These are phyloP conservation scores for Seriola aureovittata DNA, from an alignment of 2,113 vertebrate genomes.

Conservation along the genomic window DNA sequence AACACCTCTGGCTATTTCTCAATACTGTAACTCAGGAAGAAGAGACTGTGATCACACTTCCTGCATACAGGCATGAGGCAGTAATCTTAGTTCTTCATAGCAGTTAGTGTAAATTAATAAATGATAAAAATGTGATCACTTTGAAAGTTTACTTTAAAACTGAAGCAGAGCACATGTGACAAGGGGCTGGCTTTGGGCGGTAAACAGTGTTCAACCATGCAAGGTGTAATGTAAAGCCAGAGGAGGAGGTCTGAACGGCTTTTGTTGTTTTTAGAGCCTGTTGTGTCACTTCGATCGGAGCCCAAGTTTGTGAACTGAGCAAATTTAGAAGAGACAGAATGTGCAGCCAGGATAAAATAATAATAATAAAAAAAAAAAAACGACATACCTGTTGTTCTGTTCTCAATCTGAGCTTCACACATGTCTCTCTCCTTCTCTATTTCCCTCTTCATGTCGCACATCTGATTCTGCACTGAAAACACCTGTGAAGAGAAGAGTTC, in stretches of 20 bases:
- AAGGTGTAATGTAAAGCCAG: conserved; percentile 26
- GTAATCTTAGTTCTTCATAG: not conserved
- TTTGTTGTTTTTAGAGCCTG: conserved; percentile 52
- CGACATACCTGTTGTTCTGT: conserved; percentile 76
- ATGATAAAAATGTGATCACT: not conserved
- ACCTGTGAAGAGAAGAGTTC: conserved; percentile 64
- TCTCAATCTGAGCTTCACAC: conserved; percentile 71
- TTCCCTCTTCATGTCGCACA: conserved; percentile 77
- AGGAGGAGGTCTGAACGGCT: conserved; percentile 20
- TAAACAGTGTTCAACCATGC: conserved; percentile 51
- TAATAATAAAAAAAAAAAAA: not conserved
- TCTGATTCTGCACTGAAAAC: conserved; percentile 60
- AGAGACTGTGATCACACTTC: too few relatives aligned
- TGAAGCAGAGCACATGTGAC: conserved; percentile 4
- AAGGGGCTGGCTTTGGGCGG: conserved; percentile 6
- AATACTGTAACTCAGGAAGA: too few relatives aligned
- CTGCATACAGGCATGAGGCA: too few relatives aligned
- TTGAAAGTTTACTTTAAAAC: conserved; percentile 14
- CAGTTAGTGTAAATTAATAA: not conserved
- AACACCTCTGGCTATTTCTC: too few relatives aligned
- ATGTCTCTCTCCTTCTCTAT: conserved; percentile 62
- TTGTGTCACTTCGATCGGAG: conserved; percentile 29
- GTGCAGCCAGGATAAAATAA: not conserved
- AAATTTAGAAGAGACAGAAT: conserved; percentile 2
- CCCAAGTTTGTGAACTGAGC: not conserved